phyloP scores from a whole-genome alignment of 2,797 vertebrate species.

The Smutsia temminckii region DNA sequence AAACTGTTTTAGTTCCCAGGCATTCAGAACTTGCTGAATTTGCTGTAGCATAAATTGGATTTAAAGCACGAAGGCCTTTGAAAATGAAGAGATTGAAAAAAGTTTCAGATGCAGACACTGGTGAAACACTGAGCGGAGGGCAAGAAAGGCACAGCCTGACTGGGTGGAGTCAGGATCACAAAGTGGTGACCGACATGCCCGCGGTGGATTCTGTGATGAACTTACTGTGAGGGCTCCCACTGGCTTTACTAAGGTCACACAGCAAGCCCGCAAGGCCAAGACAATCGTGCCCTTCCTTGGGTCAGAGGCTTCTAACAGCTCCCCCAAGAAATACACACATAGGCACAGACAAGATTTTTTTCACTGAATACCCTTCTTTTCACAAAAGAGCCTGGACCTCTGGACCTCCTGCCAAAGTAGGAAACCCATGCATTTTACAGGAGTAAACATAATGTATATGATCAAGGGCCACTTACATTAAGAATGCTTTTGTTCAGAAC shows the following conservation, averaged over 20 bases:
- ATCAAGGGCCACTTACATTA: not conserved
- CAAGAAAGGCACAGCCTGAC: not conserved
- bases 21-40: not conserved
- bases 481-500: not conserved
- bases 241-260: not conserved
- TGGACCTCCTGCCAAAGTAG: not conserved
- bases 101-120: slow-evolving; percentile 5
- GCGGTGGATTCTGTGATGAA: not conserved
- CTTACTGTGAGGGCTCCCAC: not conserved
- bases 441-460: not conserved
- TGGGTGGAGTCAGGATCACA: not conserved
- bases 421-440: not conserved
- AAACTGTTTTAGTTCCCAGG: not conserved
- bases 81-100: slow-evolving; percentile 17
- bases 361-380: not conserved
- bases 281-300: not conserved
- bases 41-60: not conserved
- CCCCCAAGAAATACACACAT: not conserved
- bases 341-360: not conserved
- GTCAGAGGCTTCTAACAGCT: not conserved
- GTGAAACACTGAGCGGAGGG: not conserved
- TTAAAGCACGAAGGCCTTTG: slow-evolving; percentile 18
- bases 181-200: not conserved
- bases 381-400: not conserved
- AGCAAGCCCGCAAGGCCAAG: not conserved